Evolutionary conservation across 2,888 invertebrate genomes (phyloP), one percentile per base, ranked within the genome.

Genomic region (Chymomyza caudatula): DNA sequence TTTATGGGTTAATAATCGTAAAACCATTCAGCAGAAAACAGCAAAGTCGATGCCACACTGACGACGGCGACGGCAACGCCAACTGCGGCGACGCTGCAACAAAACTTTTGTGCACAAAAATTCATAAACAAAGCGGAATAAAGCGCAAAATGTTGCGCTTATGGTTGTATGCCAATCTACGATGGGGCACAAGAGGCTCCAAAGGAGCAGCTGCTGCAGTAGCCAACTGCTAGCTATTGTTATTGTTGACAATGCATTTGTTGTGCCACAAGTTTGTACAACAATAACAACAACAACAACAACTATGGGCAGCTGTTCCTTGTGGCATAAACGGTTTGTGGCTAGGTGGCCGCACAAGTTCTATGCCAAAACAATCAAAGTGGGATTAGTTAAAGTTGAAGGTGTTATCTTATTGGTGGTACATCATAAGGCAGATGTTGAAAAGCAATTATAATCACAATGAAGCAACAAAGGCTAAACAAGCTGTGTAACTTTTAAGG

Each of bases 1-100:
- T 88, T 88, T 88, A 88, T 88, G 88, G 86, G 87, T 88, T 88
- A 88, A 86, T 88, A 87, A 88, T 88, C 86, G 85, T 87, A 83
- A 86, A 86, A 85, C 87, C 86, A 85, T 88, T 87, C 84, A 85
- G 75, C 77, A 73, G 67, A 68, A 73, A 3, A 15, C 11, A 37
- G 29, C 37, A 44, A 65, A 63, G 60, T 51, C 67, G 61, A 25
- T 17, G 42, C 19, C 49, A 23, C 23, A 52, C 43, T 43, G 15
- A 49, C 60, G 42, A 25, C 60, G 67, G 49, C 61, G 55, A 56
- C 51, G 64, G 52, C 58, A 63, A 62, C 64, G 62, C 6, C 58
- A 23, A 47, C 57, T 19, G 1, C 61, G 19, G 2, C 25, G 51
- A 8, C 29, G 8, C 29, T 37, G 29, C 29, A 8, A 11, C 29